Conservation (phyloP, 2,113 vertebrate genomes). For the Gymnobelideus leadbeateri region DNA sequence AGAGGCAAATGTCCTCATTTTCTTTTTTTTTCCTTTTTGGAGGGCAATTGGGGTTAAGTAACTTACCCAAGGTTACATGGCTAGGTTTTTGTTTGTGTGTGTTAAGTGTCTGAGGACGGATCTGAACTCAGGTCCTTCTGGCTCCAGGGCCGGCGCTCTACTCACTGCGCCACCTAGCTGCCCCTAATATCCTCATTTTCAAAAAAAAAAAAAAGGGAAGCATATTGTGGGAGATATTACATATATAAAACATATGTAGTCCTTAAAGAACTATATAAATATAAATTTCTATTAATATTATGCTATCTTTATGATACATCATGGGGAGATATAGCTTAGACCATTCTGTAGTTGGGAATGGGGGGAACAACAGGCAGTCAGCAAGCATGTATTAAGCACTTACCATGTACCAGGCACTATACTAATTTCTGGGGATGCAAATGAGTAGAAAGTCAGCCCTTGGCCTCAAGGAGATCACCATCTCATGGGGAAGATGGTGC, state of each 20-base stretch:
- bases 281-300: not conserved
- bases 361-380: not conserved
- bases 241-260: not conserved
- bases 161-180: no score
- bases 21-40: no score
- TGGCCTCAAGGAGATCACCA: not conserved
- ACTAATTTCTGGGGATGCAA: not conserved
- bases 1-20: not conserved
- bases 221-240: not conserved
- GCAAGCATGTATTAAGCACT: not conserved
- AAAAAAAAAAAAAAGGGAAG: not conserved
- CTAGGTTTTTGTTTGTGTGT: no score
- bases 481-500: not conserved
- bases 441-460: not conserved
- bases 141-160: no score
- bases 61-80: no score
- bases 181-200: not conserved
- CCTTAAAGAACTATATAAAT: not conserved
- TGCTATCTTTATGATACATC: not conserved
- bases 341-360: not conserved
- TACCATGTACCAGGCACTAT: not conserved
- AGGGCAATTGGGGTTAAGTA: no score
- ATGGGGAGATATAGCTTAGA: not conserved
- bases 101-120: no score
- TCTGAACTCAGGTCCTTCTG: no score